Evolutionary conservation across 2,888 invertebrate species (phyloP).

Genomic region (Orchesellides sinensis): DNA sequence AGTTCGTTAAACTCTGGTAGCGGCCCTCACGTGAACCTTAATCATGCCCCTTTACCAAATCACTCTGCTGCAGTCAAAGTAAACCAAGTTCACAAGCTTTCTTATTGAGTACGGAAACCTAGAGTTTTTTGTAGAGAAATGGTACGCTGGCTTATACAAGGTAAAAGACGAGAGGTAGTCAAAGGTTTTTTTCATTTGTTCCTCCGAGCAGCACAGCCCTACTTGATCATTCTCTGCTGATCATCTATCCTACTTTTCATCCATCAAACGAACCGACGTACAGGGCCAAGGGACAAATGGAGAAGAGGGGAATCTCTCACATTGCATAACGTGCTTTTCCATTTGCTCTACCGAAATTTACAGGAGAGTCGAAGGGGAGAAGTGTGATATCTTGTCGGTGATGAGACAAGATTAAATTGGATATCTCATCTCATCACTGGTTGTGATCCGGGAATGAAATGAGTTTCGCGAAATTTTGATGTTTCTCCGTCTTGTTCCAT

Average conservation of each 20-base stretch:
- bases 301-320: constrained; percentile 37
- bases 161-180: neutral
- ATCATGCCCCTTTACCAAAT: too few relatives aligned
- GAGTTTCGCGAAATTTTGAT: constrained; percentile 37
- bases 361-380: constrained; percentile 27
- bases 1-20: too few relatives aligned
- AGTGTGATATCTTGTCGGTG: constrained; percentile 63
- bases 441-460: constrained; percentile 45
- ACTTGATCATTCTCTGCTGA: constrained; percentile 60
- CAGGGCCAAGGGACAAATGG: constrained; percentile 60
- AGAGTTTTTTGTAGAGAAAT: too few relatives aligned
- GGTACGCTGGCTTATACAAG: too few relatives aligned
- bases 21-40: too few relatives aligned
- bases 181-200: neutral
- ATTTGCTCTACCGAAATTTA: constrained; percentile 35
- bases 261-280: constrained; percentile 62
- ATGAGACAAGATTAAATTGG: constrained; percentile 71
- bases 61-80: too few relatives aligned
- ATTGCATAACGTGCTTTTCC: constrained; percentile 25
- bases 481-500: neutral
- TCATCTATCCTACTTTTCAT: constrained; percentile 61
- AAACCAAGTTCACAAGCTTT: too few relatives aligned
- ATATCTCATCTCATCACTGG: constrained; percentile 59
- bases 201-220: neutral
- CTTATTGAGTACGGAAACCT: too few relatives aligned